These are phyloP conservation scores for Chiroxiphia lanceolata DNA, from an alignment of 2,797 vertebrate genomes.

Conservation along the genomic window DNA sequence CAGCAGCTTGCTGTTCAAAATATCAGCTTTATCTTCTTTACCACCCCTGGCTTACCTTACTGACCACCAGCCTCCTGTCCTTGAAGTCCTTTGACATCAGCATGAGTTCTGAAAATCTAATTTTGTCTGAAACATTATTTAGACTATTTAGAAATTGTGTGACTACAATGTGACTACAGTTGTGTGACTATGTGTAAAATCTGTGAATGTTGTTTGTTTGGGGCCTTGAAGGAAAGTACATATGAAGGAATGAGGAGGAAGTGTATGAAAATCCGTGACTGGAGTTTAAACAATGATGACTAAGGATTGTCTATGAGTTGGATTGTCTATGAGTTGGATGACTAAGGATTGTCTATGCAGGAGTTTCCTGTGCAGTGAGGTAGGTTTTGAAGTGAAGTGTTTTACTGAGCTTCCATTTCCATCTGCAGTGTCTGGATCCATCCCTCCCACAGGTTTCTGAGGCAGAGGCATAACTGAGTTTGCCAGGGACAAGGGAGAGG, in stretches of 20 bases:
- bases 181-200: neutral
- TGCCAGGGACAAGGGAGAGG: neutral
- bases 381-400: neutral
- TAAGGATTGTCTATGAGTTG: neutral
- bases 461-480: neutral
- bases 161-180: neutral
- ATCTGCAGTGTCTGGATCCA: neutral
- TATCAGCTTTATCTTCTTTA: neutral
- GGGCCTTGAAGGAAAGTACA: neutral
- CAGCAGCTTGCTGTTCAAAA: neutral
- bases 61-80: neutral
- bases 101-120: neutral
- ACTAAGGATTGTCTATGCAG: neutral
- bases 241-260: neutral
- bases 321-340: too few species aligned
- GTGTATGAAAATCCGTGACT: neutral
- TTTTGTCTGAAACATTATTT: neutral
- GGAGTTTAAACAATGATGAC: conserved; percentile 10
- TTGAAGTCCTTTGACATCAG: neutral
- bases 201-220: neutral
- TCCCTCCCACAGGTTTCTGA: neutral
- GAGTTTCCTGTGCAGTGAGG: neutral
- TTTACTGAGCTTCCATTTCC: neutral
- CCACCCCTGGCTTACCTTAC: neutral
- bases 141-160: neutral